Conservation (phyloP, 2,888 invertebrate genomes). For the Phytoseiulus persimilis region DNA sequence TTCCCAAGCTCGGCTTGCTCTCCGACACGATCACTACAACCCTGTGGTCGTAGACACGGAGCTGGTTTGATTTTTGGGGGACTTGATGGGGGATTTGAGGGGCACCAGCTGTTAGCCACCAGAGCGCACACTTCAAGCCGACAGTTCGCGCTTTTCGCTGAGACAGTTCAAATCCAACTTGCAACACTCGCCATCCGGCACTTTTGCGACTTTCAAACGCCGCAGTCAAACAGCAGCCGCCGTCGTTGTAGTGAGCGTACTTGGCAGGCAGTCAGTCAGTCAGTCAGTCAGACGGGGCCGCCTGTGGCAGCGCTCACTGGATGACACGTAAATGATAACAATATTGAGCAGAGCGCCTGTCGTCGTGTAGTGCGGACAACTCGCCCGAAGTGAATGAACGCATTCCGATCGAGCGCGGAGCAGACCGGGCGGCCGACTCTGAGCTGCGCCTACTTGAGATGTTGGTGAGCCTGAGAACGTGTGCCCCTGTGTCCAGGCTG, state of each 20-base stretch:
- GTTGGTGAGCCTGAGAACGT: too few species aligned
- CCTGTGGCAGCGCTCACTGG: slow-evolving; percentile 35
- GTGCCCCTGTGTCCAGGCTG: too few species aligned
- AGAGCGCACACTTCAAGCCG: neutral
- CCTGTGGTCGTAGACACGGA: neutral
- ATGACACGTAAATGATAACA: slow-evolving; percentile 39
- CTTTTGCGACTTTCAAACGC: neutral
- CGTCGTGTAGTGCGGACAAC: slow-evolving; percentile 29
- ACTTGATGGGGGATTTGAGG: neutral
- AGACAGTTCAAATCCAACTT: neutral
- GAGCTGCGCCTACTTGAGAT: neutral
- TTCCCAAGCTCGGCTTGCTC: neutral
- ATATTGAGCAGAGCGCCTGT: slow-evolving; percentile 34
- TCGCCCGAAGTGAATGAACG: slow-evolving; percentile 23
- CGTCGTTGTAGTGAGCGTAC: neutral
- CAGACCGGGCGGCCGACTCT: neutral
- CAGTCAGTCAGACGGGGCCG: slow-evolving; percentile 5
- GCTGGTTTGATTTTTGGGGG: neutral
- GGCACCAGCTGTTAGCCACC: slow-evolving; percentile 5
- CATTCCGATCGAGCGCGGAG: neutral
- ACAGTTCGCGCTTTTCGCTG: neutral
- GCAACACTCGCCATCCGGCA: neutral
- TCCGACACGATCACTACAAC: neutral
- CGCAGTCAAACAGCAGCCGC: neutral
- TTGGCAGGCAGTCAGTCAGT: neutral